Conservation (phyloP, 2,888 invertebrate species). For the Junonia oenone region DNA sequence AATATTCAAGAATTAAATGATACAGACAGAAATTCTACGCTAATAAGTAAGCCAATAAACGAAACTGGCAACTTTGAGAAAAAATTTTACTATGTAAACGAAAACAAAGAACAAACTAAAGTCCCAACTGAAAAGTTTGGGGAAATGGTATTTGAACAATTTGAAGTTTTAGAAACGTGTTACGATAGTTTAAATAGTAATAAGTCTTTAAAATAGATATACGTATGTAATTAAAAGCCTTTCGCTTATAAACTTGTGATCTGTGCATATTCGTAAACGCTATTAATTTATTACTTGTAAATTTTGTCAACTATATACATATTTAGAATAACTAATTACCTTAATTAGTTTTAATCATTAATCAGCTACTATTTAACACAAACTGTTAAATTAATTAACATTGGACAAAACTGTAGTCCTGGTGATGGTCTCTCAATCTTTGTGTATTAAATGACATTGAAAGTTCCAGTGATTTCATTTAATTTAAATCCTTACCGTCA, state of each 20-base stretch:
- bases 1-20: slow-evolving; percentile 28
- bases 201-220: slow-evolving; percentile 64
- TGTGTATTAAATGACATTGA: slow-evolving; percentile 59
- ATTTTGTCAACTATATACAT: slow-evolving; percentile 51
- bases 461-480: slow-evolving; percentile 37
- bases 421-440: slow-evolving; percentile 69
- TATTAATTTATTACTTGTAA: slow-evolving; percentile 72
- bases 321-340: slow-evolving; percentile 27
- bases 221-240: slow-evolving; percentile 43
- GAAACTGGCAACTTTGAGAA: slow-evolving; percentile 71
- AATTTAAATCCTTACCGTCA: slow-evolving; percentile 58
- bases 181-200: slow-evolving; percentile 81
- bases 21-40: slow-evolving; percentile 33
- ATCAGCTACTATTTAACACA: slow-evolving; percentile 14
- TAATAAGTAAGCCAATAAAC: slow-evolving; percentile 41
- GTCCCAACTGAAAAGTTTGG: slow-evolving; percentile 82
- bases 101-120: slow-evolving; percentile 78
- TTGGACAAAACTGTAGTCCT: slow-evolving; percentile 43
- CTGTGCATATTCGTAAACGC: slow-evolving; percentile 62
- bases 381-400: slow-evolving; percentile 13
- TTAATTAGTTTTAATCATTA: slow-evolving; percentile 15
- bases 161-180: slow-evolving; percentile 83
- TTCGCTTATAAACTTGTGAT: slow-evolving; percentile 65
- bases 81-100: slow-evolving; percentile 81
- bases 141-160: slow-evolving; percentile 92